Conservation (phyloP, 1,140 invertebrate genomes). For the Ganaspis sp. region DNA sequence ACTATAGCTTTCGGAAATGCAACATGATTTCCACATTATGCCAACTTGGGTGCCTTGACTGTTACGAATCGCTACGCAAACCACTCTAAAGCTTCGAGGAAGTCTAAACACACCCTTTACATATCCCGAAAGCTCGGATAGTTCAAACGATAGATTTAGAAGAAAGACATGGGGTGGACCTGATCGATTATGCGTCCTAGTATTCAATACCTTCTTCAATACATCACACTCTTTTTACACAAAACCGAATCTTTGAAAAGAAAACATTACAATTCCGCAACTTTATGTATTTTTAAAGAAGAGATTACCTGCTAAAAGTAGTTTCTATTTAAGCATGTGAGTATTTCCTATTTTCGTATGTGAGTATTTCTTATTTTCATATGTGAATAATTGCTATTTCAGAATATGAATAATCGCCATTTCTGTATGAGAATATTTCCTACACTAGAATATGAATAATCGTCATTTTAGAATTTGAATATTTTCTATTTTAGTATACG, state of each 20-base stretch:
- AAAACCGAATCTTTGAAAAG: background rate
- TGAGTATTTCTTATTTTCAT: no score
- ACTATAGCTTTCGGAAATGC: conserved; percentile 29
- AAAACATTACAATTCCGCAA: background rate
- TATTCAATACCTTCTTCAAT: background rate
- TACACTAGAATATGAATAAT: no score
- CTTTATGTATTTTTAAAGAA: no score
- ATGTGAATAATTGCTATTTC: no score
- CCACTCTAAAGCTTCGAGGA: conserved; percentile 48
- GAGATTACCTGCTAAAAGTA: no score
- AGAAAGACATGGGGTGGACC: conserved; percentile 45
- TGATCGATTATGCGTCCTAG: conserved; percentile 62
- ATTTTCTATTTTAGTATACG: no score
- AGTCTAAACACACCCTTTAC: conserved; percentile 64
- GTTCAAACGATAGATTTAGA: conserved; percentile 41
- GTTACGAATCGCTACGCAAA: conserved; percentile 66
- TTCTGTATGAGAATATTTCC: no score
- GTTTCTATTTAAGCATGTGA: no score
- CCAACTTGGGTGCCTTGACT: conserved; percentile 55
- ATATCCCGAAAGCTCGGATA: conserved; percentile 54
- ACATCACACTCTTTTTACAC: background rate
- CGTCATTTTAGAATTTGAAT: no score
- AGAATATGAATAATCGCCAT: no score
- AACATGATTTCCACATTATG: conserved; percentile 71
- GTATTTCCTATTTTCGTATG: no score